Evolutionary conservation across 2,888 invertebrate species (phyloP), one percentile per base, ranked within the genome.

Genomic region (Caenorhabditis doughertyi): DNA sequence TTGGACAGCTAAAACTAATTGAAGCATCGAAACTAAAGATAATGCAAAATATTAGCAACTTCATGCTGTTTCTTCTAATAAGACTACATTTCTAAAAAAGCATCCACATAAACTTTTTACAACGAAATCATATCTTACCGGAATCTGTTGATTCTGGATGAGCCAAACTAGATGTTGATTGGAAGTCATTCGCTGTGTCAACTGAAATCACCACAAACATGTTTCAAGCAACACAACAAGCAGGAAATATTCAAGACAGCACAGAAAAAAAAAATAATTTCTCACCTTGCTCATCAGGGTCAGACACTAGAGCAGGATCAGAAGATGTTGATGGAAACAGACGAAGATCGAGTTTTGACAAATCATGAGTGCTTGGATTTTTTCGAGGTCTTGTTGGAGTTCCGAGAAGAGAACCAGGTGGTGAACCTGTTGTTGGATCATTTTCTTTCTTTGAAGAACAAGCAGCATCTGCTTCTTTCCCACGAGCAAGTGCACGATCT

Each of bases 251-350:
- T 27, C n/a, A 18, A 32, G 0, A 13, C 27, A 8, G 8, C 1
- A n/a, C 0, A 5, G 8, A 9, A 51, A 7, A 44, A 44, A n/a
- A n/a, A n/a, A n/a, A n/a, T n/a, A n/a, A n/a, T n/a, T 3, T 35
- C 56, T 65, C 27, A 76, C 74, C 70, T 68, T 23, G 32, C 18
- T 81, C 71, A 18, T 70, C 58, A 35, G 16, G 39, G n/a, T 9
- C 18, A 21, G 35, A 25, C 8, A 49, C 35, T n/a, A 82, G 39
- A 4, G 73, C 56, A 27, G 82, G 82, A 73, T 82, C 82, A 21
- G 82, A 82, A 18, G 79, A 82, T 7, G 82, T 79, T 7, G 82
- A 73, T 16, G 82, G 73, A 42, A 82, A 82, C 9, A 79, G 39
- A 7, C 77, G 60, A 9, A 82, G 42, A n/a, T 73, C 62, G 27